Evolutionary conservation across 2,888 invertebrate species (phyloP).

Genomic region (Orgyia antiqua): DNA sequence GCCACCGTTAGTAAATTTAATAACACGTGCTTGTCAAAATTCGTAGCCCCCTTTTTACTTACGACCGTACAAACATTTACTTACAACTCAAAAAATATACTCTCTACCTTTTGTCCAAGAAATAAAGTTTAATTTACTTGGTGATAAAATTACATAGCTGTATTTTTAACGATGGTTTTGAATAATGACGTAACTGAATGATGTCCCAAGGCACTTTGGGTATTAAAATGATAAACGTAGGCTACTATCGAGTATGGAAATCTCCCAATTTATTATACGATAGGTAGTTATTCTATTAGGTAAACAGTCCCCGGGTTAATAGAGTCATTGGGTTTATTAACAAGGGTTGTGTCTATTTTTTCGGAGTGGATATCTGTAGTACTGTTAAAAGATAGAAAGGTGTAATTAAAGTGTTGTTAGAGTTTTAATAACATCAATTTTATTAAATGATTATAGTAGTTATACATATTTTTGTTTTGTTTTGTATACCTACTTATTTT

Average conservation of each 20-base stretch:
- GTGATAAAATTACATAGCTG: conserved; percentile 2
- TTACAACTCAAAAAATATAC: conserved; percentile 1
- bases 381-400: neutral
- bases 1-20: conserved; percentile 65
- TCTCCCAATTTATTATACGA: conserved; percentile 76
- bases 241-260: conserved; percentile 71
- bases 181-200: conserved; percentile 63
- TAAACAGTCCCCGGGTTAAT: conserved; percentile 72
- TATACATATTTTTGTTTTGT: too few species aligned
- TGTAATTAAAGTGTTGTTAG: neutral
- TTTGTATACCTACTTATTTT: too few species aligned
- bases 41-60: conserved; percentile 42
- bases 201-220: conserved; percentile 64
- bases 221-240: conserved; percentile 74
- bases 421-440: neutral
- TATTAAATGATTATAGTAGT: too few species aligned
- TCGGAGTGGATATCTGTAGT: conserved; percentile 2
- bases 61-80: conserved; percentile 23
- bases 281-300: conserved; percentile 76
- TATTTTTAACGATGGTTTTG: conserved; percentile 10
- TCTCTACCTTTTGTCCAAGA: neutral
- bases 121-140: conserved; percentile 19
- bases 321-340: conserved; percentile 66
- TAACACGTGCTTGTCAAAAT: conserved; percentile 62
- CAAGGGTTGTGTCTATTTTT: conserved; percentile 23